These are phyloP conservation scores for Notarius lentiginosus DNA, from an alignment of 2,113 vertebrate genomes.

Conservation along the genomic window DNA sequence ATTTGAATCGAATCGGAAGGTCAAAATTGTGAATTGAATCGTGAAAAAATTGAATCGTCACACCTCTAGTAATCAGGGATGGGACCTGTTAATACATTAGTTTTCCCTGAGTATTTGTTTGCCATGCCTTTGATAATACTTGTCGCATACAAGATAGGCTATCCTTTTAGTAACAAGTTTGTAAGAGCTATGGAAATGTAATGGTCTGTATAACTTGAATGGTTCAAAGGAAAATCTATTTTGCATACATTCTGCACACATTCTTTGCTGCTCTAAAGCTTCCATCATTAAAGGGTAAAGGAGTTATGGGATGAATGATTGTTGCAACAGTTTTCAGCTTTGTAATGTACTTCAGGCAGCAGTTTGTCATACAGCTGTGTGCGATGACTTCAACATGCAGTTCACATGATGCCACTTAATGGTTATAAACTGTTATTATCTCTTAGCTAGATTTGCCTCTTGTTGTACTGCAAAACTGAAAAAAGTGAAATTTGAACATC, in stretches of 20 bases:
- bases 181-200: neutral
- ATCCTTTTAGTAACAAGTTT: neutral
- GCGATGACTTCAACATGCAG: neutral
- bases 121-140: neutral
- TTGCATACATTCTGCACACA: neutral
- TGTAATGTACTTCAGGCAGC: neutral
- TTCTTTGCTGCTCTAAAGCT: neutral
- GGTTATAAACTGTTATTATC: neutral
- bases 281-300: neutral
- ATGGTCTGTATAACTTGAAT: neutral
- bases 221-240: neutral
- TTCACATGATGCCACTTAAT: neutral
- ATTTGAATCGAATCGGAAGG: too few relatives aligned
- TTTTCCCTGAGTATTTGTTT: neutral
- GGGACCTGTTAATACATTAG: neutral
- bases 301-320: neutral
- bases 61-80: neutral
- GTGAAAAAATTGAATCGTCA: too few relatives aligned
- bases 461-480: neutral
- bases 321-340: neutral
- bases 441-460: neutral
- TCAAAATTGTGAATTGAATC: too few relatives aligned
- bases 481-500: neutral
- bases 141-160: neutral
- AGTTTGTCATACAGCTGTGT: neutral